A percentile compares a stretch with the other conserved stretches of the same genome.
Conservation (phyloP, 2,888 invertebrate genomes). For the Tuta absoluta region DNA sequence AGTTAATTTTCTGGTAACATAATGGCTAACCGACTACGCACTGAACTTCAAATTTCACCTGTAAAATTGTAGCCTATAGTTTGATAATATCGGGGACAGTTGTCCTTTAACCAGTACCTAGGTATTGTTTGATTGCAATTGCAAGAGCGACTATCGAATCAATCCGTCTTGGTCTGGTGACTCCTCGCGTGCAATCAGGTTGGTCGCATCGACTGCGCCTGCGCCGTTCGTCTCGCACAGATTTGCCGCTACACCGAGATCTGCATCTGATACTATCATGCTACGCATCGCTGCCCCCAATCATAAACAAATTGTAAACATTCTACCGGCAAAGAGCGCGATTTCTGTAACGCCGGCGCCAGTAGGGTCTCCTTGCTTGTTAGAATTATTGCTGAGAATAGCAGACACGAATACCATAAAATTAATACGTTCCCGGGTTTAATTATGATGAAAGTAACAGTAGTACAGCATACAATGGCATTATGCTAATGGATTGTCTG, state of each 20-base stretch:
- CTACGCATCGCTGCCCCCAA: constrained; percentile 48
- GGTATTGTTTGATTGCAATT: constrained; percentile 46
- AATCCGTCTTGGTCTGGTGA: constrained; percentile 58
- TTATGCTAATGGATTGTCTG: constrained; percentile 39
- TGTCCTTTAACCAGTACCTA: no score
- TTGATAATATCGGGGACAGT: no score
- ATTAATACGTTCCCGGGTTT: constrained; percentile 26
- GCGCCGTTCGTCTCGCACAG: constrained; percentile 50
- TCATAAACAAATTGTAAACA: constrained; percentile 33
- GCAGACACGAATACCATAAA: not conserved
- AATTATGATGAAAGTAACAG: constrained; percentile 45
- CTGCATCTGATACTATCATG: constrained; percentile 51
- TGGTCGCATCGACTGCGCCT: constrained; percentile 51
- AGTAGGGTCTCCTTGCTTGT: not conserved
- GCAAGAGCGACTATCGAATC: constrained; percentile 58
- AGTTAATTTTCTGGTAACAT: no score
- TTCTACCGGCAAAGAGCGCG: not conserved
- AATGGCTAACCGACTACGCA: no score
- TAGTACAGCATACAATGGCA: constrained; percentile 38
- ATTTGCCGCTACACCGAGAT: constrained; percentile 59
- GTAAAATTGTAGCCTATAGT: no score
- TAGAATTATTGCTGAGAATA: not conserved
- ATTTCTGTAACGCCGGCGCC: not conserved
- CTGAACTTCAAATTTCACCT: no score
- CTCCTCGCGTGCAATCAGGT: constrained; percentile 59